These are phyloP conservation scores for Henricia sp. DNA, from an alignment of 53 echinoderm and acorn worm species.

Conservation along the genomic window DNA sequence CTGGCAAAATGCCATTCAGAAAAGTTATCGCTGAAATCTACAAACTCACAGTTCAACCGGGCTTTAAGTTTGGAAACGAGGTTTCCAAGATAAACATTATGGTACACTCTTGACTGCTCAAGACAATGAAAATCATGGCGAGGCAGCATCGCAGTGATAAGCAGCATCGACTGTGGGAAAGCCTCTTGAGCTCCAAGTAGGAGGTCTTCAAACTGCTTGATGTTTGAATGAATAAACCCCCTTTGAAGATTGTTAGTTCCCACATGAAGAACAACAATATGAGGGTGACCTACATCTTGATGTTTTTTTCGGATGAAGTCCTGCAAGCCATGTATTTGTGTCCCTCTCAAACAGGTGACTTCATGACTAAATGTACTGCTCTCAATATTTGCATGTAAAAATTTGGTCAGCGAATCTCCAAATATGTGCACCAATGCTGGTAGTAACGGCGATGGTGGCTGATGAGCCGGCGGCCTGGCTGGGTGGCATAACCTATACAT, in stretches of 20 bases:
- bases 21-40: not conserved
- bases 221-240: constrained; percentile 3
- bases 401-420: constrained; percentile 14
- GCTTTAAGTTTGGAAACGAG: not conserved
- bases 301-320: not conserved
- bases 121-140: not conserved
- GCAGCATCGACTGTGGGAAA: not conserved
- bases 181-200: not conserved
- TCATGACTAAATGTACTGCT: not conserved
- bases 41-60: not conserved
- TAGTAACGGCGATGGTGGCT: not conserved
- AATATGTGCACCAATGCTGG: not conserved
- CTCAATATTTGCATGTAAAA: not conserved
- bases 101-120: not conserved
- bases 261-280: constrained; percentile 61
- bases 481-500: not conserved
- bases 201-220: not conserved
- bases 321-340: not conserved
- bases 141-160: not conserved
- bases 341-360: not conserved
- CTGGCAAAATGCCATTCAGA: not conserved
- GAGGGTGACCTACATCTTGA: not conserved
- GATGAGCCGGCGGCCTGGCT: not conserved
- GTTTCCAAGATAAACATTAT: constrained; percentile 8
- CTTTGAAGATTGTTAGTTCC: constrained; percentile 50